Percentiles rank a stretch among this genome's conserved stretches.
These are phyloP conservation scores for Aricia artaxerxes DNA, from an alignment of 2,888 invertebrate genomes.

Conservation along the genomic window DNA sequence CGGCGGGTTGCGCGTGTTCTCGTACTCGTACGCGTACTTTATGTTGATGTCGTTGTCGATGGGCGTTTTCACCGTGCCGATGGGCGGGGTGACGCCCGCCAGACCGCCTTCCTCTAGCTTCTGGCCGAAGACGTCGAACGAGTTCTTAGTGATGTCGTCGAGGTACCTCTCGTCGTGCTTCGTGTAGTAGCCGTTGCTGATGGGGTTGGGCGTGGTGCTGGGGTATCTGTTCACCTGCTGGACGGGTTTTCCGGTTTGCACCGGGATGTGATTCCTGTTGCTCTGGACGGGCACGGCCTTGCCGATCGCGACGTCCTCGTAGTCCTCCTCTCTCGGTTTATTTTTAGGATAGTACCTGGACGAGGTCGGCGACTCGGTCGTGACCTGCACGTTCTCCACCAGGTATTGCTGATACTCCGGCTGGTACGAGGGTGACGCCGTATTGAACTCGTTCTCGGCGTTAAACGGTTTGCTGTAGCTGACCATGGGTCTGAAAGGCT, in stretches of 20 bases:
- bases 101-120: slow-evolving; percentile 80
- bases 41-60: slow-evolving; percentile 77
- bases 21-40: slow-evolving; percentile 75
- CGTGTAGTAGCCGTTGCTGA: slow-evolving; percentile 83
- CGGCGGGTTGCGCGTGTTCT: slow-evolving; percentile 59
- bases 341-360: slow-evolving; percentile 75
- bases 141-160: slow-evolving; percentile 87
- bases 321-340: slow-evolving; percentile 72
- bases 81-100: slow-evolving; percentile 66
- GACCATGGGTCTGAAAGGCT: slow-evolving; percentile 84
- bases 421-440: slow-evolving; percentile 65
- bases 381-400: slow-evolving; percentile 70
- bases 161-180: slow-evolving; percentile 84
- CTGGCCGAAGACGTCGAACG: slow-evolving; percentile 87
- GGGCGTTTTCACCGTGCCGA: slow-evolving; percentile 72
- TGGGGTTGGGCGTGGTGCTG: slow-evolving; percentile 78
- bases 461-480: slow-evolving; percentile 78
- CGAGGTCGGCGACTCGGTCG: slow-evolving; percentile 76
- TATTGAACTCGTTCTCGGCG: slow-evolving; percentile 67
- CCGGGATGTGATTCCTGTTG: slow-evolving; percentile 61
- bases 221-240: slow-evolving; percentile 59
- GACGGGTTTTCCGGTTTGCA: slow-evolving; percentile 61
- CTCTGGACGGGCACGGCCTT: slow-evolving; percentile 58
- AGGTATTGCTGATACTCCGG: slow-evolving; percentile 69
- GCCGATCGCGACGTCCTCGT: slow-evolving; percentile 58